These are phyloP conservation scores for Drosophila atripex DNA, from an alignment of 2,888 invertebrate species.

Conservation along the genomic window DNA sequence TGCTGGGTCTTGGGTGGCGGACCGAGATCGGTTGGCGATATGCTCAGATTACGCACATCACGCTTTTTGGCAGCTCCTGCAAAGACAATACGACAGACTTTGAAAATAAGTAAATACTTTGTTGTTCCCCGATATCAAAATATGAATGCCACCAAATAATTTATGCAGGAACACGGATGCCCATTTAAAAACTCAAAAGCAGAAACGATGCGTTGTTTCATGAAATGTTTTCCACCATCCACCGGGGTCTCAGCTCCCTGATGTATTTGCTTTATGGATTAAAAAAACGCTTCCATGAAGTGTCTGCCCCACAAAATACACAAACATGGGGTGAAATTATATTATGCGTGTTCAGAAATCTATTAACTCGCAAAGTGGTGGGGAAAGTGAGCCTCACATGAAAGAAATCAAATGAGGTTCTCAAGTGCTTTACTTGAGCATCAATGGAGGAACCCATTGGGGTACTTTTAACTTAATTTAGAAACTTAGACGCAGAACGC, in stretches of 20 bases:
- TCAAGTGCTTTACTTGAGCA: constrained; percentile 4
- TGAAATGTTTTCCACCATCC: constrained; percentile 14
- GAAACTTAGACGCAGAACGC: neutral
- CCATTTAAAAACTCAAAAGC: constrained; percentile 40
- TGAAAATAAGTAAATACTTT: constrained; percentile 10
- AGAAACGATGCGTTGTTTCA: constrained; percentile 10
- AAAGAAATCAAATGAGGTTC: constrained; percentile 6
- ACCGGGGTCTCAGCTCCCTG: constrained; percentile 12
- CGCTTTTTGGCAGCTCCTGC: constrained; percentile 84
- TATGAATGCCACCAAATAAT: constrained; percentile 50
- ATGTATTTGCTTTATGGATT: constrained; percentile 61
- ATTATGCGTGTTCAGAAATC: constrained; percentile 65
- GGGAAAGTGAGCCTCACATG: constrained; percentile 4
- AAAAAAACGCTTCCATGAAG: constrained; percentile 75
- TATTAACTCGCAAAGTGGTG: constrained; percentile 16
- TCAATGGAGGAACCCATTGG: neutral
- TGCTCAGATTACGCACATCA: constrained; percentile 84
- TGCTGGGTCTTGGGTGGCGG: constrained; percentile 84
- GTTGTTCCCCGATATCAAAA: constrained; percentile 9
- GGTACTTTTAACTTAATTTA: neutral
- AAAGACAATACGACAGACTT: constrained; percentile 41
- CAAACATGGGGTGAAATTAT: constrained; percentile 54
- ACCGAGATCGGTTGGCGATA: constrained; percentile 84
- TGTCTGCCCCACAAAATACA: constrained; percentile 30
- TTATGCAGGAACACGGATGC: constrained; percentile 70